These are phyloP conservation scores for Procambarus virginalis DNA, from an alignment of 1,140 invertebrate genomes.

Conservation along the genomic window DNA sequence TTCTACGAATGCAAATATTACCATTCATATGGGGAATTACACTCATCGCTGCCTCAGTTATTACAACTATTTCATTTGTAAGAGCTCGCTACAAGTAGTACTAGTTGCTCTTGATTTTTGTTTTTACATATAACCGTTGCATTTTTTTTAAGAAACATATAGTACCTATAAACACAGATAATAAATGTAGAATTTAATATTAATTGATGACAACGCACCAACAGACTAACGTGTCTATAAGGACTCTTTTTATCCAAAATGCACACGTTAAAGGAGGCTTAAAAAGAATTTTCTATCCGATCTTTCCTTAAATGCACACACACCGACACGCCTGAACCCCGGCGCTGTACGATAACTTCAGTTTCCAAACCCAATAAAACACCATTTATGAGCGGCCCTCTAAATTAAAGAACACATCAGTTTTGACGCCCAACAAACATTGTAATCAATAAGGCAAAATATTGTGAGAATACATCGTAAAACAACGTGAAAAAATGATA, in stretches of 20 bases:
- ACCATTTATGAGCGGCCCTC: neutral
- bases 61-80: no score
- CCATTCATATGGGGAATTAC: neutral
- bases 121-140: neutral
- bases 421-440: neutral
- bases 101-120: neutral
- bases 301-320: conserved; percentile 52
- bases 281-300: conserved; percentile 16
- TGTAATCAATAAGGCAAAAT: neutral
- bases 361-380: neutral
- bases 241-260: neutral
- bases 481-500: neutral
- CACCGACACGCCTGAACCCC: neutral
- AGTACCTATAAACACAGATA: neutral
- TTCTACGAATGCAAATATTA: neutral
- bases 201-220: neutral
- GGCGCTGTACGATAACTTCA: conserved; percentile 39
- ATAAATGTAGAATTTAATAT: neutral
- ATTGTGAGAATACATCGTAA: neutral
- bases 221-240: neutral
- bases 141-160: neutral
- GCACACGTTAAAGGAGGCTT: neutral
- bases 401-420: neutral
- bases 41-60: no score
- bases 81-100: no score